Conservation (phyloP, 2,113 vertebrate genomes). For the Xiphophorus hellerii region DNA sequence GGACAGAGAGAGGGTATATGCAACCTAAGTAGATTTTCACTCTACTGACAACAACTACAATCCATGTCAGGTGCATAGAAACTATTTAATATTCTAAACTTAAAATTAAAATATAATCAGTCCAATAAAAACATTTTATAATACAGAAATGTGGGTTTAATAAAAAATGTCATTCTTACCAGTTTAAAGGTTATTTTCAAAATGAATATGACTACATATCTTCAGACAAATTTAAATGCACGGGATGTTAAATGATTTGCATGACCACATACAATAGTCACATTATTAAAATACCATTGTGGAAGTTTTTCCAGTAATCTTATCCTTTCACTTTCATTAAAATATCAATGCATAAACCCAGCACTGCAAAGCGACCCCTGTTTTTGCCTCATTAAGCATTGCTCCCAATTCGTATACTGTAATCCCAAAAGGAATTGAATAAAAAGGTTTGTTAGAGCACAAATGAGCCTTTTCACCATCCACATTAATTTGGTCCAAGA, state of each 20-base stretch:
- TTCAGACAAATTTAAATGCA: not conserved
- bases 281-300: not conserved
- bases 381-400: not conserved
- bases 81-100: too few species aligned
- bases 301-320: not conserved
- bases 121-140: too few species aligned
- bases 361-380: not conserved
- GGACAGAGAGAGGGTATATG: too few species aligned
- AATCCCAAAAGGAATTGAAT: not conserved
- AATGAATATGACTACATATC: too few species aligned
- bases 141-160: too few species aligned
- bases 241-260: not conserved
- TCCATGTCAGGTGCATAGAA: too few species aligned
- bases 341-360: not conserved
- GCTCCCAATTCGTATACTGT: too few species aligned
- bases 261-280: not conserved
- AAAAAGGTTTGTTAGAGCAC: not conserved
- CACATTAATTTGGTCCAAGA: not conserved
- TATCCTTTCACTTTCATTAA: not conserved
- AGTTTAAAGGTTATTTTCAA: too few species aligned
- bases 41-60: too few species aligned
- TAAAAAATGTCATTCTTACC: too few species aligned
- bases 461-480: not conserved
- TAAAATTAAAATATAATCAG: too few species aligned
- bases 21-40: too few species aligned